phyloP scores from a whole-genome alignment of 2,888 invertebrate genomes.

The Microdon myrmicae region DNA sequence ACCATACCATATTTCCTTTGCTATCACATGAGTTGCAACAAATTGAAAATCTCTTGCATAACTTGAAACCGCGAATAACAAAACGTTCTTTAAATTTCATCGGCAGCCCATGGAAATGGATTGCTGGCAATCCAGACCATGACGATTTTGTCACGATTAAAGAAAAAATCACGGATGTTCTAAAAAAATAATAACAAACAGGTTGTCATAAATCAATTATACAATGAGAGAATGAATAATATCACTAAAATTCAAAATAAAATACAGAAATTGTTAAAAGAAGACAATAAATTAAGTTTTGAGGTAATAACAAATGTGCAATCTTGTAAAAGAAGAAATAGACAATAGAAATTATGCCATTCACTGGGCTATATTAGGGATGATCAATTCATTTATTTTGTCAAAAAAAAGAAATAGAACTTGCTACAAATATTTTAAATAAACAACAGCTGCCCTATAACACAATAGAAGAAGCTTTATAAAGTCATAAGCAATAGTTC shows the following conservation, averaged over 20 bases:
- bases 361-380: slow-evolving; percentile 20
- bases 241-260: slow-evolving; percentile 1
- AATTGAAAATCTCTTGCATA: too few species aligned
- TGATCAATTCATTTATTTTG: slow-evolving; percentile 17
- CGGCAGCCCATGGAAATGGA: too few species aligned
- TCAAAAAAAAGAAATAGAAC: slow-evolving; percentile 20
- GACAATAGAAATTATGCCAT: slow-evolving; percentile 9
- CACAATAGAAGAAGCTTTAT: slow-evolving; percentile 20
- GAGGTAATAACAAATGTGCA: slow-evolving; percentile 10
- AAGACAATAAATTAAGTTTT: slow-evolving; percentile 3
- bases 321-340: slow-evolving; percentile 14
- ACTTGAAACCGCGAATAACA: too few species aligned
- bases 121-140: too few species aligned
- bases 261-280: too few species aligned
- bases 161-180: too few species aligned
- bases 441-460: slow-evolving; percentile 18
- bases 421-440: slow-evolving; percentile 7
- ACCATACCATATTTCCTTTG: too few species aligned
- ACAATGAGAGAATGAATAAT: slow-evolving; percentile 3
- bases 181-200: too few species aligned
- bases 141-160: too few species aligned
- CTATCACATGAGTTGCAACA: too few species aligned
- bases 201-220: too few species aligned
- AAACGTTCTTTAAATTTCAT: too few species aligned
- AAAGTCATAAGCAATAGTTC: slow-evolving; percentile 13